Evolutionary conservation across 1,140 invertebrate species (phyloP).

Genomic region (Augochlora pura): DNA sequence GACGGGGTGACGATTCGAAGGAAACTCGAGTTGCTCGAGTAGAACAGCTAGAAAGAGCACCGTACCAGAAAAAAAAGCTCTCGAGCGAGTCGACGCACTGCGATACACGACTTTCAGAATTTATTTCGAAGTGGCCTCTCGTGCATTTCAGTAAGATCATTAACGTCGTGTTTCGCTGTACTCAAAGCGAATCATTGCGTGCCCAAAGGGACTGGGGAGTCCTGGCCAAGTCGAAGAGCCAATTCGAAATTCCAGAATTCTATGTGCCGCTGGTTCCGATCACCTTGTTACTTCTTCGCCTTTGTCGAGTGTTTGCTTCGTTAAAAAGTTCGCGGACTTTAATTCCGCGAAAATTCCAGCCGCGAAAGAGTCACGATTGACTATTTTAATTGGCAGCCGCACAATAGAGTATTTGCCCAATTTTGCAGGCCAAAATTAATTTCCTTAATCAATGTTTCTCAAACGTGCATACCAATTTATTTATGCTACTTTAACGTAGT

Average conservation of each 20-base stretch:
- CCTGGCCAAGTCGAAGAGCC: not conserved
- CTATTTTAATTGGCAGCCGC: not conserved
- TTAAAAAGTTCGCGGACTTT: not conserved
- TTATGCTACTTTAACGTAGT: too few species aligned
- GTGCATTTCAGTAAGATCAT: slow-evolving; percentile 10
- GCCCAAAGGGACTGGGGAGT: too few species aligned
- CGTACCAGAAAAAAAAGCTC: slow-evolving; percentile 3
- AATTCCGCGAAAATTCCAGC: not conserved
- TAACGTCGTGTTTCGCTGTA: not conserved
- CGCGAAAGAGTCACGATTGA: not conserved
- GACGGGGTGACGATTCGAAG: slow-evolving; percentile 21
- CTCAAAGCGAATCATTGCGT: not conserved
- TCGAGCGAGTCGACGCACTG: not conserved
- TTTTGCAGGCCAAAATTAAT: too few species aligned
- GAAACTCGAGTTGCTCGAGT: slow-evolving; percentile 23
- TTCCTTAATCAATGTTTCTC: too few species aligned
- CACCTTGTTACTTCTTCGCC: not conserved
- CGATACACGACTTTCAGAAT: slow-evolving; percentile 32
- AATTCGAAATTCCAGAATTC: slow-evolving; percentile 9
- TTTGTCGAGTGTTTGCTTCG: not conserved
- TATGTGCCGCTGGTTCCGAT: too few species aligned
- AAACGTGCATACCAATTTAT: too few species aligned
- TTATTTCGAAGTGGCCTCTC: slow-evolving; percentile 33
- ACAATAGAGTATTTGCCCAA: too few species aligned
- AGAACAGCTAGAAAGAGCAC: slow-evolving; percentile 13